Conservation (phyloP, 2,888 invertebrate genomes). For the Ligdia adustata region DNA sequence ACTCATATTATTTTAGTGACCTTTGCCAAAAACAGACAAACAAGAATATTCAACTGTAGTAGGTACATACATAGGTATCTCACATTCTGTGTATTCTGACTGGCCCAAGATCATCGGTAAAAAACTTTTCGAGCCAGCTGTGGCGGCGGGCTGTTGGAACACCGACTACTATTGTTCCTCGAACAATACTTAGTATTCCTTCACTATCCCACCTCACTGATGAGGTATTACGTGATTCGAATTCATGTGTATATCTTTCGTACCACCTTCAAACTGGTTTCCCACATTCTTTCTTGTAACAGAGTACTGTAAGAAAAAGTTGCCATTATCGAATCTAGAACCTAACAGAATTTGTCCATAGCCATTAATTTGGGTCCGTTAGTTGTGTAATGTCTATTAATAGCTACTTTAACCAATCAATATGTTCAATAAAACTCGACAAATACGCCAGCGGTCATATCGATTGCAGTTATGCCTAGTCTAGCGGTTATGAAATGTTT, state of each 20-base stretch:
- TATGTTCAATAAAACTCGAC: constrained; percentile 49
- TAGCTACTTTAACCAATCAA: constrained; percentile 56
- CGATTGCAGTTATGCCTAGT: constrained; percentile 57
- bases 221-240: constrained; percentile 45
- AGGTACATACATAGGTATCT: background rate
- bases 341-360: constrained; percentile 36
- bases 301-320: background rate
- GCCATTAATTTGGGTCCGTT: constrained; percentile 32
- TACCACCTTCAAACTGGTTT: constrained; percentile 7
- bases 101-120: constrained; percentile 42
- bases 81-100: constrained; percentile 45
- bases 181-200: constrained; percentile 43
- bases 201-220: constrained; percentile 40
- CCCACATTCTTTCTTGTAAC: background rate
- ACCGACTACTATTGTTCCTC: constrained; percentile 46
- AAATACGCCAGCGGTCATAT: constrained; percentile 53
- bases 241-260: constrained; percentile 32
- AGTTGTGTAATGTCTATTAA: constrained; percentile 16
- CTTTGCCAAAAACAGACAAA: background rate
- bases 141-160: constrained; percentile 39
- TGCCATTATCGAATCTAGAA: background rate
- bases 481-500: constrained; percentile 70
- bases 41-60: too few species aligned
- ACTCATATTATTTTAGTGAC: background rate
- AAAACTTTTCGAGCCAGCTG: constrained; percentile 53